Evolutionary conservation across 1,140 invertebrate species (phyloP).

Genomic region (Ostrea denselamellosa): DNA sequence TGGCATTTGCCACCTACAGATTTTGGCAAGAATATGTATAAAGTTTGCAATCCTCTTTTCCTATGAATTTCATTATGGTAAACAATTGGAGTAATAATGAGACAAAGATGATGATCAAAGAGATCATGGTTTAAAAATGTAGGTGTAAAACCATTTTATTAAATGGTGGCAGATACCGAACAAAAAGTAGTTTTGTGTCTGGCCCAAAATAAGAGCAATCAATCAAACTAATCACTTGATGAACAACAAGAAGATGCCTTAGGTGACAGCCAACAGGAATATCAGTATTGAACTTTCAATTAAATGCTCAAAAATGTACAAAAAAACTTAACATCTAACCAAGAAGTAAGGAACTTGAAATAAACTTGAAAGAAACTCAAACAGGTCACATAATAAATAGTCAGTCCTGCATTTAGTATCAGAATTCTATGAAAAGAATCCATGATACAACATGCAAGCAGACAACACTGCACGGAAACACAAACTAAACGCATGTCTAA

Average conservation of each 20-base stretch:
- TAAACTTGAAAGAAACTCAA: constrained; percentile 46
- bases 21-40: neutral
- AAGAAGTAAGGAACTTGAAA: constrained; percentile 42
- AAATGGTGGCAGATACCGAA: constrained; percentile 26
- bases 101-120: neutral
- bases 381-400: constrained; percentile 40
- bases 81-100: neutral
- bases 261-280: constrained; percentile 3
- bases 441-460: constrained; percentile 52
- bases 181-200: constrained; percentile 24
- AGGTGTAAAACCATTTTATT: neutral
- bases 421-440: constrained; percentile 22
- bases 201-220: constrained; percentile 25
- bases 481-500: constrained; percentile 65
- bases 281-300: neutral
- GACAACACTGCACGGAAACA: constrained; percentile 54
- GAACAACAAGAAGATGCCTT: constrained; percentile 30
- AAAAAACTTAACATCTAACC: constrained; percentile 30
- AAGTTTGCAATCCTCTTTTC: neutral
- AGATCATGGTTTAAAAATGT: neutral
- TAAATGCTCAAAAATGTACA: neutral
- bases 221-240: constrained; percentile 25
- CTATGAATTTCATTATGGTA: too few relatives aligned
- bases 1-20: constrained; percentile 22
- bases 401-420: constrained; percentile 51